Base-by-base conservation (phyloP, 2,888 invertebrate genomes). In the Erebia ligea region DNA sequence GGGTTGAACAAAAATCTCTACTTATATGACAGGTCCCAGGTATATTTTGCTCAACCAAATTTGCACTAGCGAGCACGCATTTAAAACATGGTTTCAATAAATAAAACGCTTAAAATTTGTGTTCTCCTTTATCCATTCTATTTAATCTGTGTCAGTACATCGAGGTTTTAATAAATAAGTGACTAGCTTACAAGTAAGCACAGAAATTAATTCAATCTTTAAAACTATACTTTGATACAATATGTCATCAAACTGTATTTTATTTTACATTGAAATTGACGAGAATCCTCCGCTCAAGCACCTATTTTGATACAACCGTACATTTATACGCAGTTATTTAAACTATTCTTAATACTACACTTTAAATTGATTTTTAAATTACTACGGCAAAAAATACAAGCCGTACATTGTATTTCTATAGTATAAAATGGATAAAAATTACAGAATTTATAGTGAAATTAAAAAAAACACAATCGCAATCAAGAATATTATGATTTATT, bases 271-370 rank as follows among this genome's bases (percentile, higher is more conserved):
- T 84, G 80, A 89, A 93, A 92, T 93, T 92, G 92, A 92, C 92
- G 83, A 87, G 82, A 84, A 87, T 87, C 85, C 82, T 88, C 85
- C 81, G 90, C 91, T 86, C 88, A 92, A 93, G 92, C 92, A 91
- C 92, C 92, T 92, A 92, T 84, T 85, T 88, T 87, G 82, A 88
- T 91, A 91, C 92, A 91, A 91, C 87, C 92, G 85, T 89, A 89
- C 81, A 83, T 85, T 89, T 85, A 78, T 73, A 79, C 75, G 66
- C 76, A 75, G 70, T 13, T 70, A 34, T 56, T 68, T 69, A 61
- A 40, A 69, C 62, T 64, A 70, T 72, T n/a, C 69, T 66, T 68
- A 70, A 48, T 52, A 65, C 13, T 68, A 72, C 21, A 64, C 48
- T 50, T 67, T 64, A 34, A 34, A 52, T 63, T 48, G 21, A 48